phyloP scores from a whole-genome alignment of 2,888 invertebrate genomes.

The Drosophila prostipennis region DNA sequence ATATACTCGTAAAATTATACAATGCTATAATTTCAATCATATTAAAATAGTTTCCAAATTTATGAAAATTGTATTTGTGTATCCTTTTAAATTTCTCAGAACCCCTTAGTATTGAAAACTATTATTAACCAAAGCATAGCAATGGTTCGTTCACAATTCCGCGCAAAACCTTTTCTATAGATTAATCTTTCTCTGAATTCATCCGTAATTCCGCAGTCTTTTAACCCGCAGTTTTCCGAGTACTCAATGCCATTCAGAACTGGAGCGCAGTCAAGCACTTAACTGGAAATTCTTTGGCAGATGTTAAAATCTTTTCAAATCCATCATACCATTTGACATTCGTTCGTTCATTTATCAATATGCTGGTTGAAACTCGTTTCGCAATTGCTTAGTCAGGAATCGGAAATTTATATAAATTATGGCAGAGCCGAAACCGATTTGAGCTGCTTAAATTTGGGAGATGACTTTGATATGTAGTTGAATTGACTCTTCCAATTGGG shows the following conservation, averaged over 20 bases:
- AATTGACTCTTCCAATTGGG: conserved; percentile 14
- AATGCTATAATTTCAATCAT: too few relatives aligned
- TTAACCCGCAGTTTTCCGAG: not conserved
- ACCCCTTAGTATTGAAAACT: too few relatives aligned
- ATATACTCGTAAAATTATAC: too few relatives aligned
- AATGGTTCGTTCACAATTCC: too few relatives aligned
- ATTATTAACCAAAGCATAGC: too few relatives aligned
- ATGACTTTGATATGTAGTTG: conserved; percentile 18
- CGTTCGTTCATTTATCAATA: conserved; percentile 10
- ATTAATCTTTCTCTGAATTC: not conserved
- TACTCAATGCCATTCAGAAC: not conserved
- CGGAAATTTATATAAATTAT: conserved; percentile 35
- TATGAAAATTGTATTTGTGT: too few relatives aligned
- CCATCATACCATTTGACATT: conserved; percentile 11
- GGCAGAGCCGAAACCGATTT: not conserved
- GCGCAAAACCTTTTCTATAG: too few relatives aligned
- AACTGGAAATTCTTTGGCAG: conserved; percentile 8
- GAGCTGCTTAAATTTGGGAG: conserved; percentile 5
- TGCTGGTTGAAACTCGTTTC: conserved; percentile 10
- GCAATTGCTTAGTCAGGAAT: conserved; percentile 29
- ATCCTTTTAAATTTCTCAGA: too few relatives aligned
- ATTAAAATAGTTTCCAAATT: too few relatives aligned
- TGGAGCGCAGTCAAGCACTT: conserved; percentile 8
- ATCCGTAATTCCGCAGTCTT: not conserved
- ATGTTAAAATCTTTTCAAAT: conserved; percentile 3